Conservation (phyloP, 2,888 invertebrate species). For the Coleophora deauratella region DNA sequence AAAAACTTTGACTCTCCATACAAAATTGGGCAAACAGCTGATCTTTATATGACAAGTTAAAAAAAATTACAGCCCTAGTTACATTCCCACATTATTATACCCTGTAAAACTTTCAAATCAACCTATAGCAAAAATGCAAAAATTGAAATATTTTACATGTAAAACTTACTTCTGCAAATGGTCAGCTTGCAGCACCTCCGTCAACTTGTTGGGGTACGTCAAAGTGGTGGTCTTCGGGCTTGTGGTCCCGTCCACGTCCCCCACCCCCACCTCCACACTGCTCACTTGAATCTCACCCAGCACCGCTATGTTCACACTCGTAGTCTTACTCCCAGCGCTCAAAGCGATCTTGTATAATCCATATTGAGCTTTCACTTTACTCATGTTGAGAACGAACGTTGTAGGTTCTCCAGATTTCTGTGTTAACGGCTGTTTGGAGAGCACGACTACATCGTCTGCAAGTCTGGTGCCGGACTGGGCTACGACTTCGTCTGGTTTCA, state of each 20-base stretch:
- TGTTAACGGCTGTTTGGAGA: slow-evolving; percentile 77
- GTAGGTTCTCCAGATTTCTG: slow-evolving; percentile 74
- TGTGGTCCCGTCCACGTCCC: slow-evolving; percentile 92
- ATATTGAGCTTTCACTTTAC: slow-evolving; percentile 83
- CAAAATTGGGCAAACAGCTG: too few relatives aligned
- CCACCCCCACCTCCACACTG: slow-evolving; percentile 88
- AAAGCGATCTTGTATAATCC: slow-evolving; percentile 90
- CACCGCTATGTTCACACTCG: slow-evolving; percentile 79
- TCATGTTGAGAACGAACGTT: slow-evolving; percentile 84
- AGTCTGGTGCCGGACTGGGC: slow-evolving; percentile 84
- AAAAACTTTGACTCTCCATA: too few relatives aligned
- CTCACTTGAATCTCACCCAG: slow-evolving; percentile 84
- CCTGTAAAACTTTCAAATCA: slow-evolving; percentile 86
- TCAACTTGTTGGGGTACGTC: slow-evolving; percentile 80
- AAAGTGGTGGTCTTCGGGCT: slow-evolving; percentile 85
- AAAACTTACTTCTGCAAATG: slow-evolving; percentile 83
- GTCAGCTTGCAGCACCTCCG: slow-evolving; percentile 85
- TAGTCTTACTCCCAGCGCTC: slow-evolving; percentile 77
- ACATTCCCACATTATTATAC: too few relatives aligned
- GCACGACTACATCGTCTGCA: slow-evolving; percentile 82
- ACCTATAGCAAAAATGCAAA: too few relatives aligned
- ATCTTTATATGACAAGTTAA: too few relatives aligned
- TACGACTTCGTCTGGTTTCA: slow-evolving; percentile 77
- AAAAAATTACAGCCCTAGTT: too few relatives aligned
- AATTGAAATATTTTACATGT: too few relatives aligned